Percentiles rank a stretch among this genome's conserved stretches.
phyloP scores from a whole-genome alignment of 2,113 vertebrate species.

The Clarias macrocephalus region DNA sequence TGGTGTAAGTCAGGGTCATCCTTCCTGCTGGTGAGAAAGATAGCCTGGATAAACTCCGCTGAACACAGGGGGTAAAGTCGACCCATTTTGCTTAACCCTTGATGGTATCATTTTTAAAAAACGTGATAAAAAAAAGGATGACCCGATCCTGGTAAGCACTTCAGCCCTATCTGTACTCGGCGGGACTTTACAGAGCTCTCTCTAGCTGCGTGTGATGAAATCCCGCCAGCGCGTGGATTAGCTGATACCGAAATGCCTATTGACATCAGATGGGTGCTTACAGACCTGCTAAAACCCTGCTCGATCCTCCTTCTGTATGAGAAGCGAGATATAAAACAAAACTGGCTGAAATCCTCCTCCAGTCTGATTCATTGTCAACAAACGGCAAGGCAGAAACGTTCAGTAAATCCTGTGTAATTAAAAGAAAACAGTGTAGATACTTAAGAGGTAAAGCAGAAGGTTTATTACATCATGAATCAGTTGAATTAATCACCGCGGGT shows the following conservation, averaged over 20 bases:
- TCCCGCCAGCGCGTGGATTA: conserved; percentile 39
- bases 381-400: conserved; percentile 1
- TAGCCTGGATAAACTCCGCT: conserved; percentile 37
- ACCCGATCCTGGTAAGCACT: neutral
- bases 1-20: conserved; percentile 48
- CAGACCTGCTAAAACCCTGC: conserved; percentile 39
- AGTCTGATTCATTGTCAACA: conserved; percentile 31
- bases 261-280: conserved; percentile 56
- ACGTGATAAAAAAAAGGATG: no score
- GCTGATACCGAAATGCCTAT: conserved; percentile 47
- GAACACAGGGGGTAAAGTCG: neutral
- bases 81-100: neutral
- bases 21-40: conserved; percentile 52
- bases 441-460: neutral
- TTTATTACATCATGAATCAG: neutral
- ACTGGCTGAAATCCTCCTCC: conserved; percentile 31
- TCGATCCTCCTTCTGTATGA: conserved; percentile 39
- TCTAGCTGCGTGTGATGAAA: neutral
- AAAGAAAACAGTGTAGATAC: conserved; percentile 9
- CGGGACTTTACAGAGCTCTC: neutral
- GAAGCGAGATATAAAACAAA: conserved; percentile 42
- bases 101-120: neutral
- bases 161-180: neutral
- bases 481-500: neutral
- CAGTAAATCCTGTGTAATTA: neutral